These are phyloP conservation scores for Brenthis hecate DNA, from an alignment of 2,888 invertebrate genomes.

Conservation along the genomic window DNA sequence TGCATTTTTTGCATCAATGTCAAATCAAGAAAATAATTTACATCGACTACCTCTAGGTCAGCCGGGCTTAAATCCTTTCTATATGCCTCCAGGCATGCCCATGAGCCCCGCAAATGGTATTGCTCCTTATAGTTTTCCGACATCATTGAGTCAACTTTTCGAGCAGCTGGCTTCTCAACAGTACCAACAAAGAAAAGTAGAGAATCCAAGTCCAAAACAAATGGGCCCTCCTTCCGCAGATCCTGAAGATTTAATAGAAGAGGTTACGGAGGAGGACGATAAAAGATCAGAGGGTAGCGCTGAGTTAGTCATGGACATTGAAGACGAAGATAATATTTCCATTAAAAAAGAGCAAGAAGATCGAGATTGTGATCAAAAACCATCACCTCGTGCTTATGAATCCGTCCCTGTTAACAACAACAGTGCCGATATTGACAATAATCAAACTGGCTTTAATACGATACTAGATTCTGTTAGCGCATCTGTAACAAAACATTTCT, in stretches of 20 bases:
- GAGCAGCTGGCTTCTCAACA: constrained; percentile 82
- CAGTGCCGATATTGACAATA: constrained; percentile 63
- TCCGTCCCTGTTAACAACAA: constrained; percentile 65
- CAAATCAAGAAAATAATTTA: constrained; percentile 70
- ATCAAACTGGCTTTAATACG: constrained; percentile 85
- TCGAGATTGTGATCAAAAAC: constrained; percentile 53
- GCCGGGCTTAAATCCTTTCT: constrained; percentile 84
- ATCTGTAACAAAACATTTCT: constrained; percentile 88
- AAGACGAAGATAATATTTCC: constrained; percentile 77
- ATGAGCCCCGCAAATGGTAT: constrained; percentile 74
- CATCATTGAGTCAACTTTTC: constrained; percentile 85
- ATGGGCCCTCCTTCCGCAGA: constrained; percentile 63
- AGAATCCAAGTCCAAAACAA: constrained; percentile 61
- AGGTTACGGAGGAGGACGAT: constrained; percentile 83
- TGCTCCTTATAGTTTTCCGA: constrained; percentile 79
- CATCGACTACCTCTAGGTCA: constrained; percentile 77
- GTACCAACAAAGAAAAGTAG: constrained; percentile 73
- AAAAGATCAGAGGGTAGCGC: constrained; percentile 79
- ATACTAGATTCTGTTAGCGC: constrained; percentile 89
- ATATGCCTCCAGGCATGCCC: constrained; percentile 82
- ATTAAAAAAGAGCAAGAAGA: constrained; percentile 76
- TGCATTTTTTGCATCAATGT: constrained; percentile 83
- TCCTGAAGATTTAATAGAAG: constrained; percentile 84
- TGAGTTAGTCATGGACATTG: constrained; percentile 87
- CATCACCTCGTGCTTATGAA: constrained; percentile 55